phyloP scores from a whole-genome alignment of 2,888 invertebrate genomes.

The Nomada ruficornis region DNA sequence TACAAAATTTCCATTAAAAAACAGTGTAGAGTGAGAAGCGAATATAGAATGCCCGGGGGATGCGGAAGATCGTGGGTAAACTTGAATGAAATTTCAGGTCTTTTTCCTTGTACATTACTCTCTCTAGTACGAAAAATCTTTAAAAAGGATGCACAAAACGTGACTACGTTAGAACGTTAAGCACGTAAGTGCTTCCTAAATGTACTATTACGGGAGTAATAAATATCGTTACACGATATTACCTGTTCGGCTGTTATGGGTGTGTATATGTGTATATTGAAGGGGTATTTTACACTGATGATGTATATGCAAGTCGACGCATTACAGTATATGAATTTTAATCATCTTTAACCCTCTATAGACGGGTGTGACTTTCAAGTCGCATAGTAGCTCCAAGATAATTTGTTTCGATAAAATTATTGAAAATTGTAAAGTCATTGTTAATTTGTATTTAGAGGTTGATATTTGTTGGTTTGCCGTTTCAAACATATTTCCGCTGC shows the following conservation, averaged over 20 bases:
- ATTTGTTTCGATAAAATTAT: too few relatives aligned
- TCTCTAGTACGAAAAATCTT: not conserved
- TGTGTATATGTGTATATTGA: not conserved
- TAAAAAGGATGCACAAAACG: not conserved
- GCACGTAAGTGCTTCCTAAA: not conserved
- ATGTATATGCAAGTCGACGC: not conserved
- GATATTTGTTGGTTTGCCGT: too few relatives aligned
- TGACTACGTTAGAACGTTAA: not conserved
- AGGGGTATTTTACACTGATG: not conserved
- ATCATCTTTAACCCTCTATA: not conserved
- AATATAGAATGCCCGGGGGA: slow-evolving; percentile 4
- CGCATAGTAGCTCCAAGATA: too few relatives aligned
- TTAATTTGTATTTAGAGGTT: too few relatives aligned
- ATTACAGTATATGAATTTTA: slow-evolving; percentile 25
- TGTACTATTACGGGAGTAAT: slow-evolving; percentile 4
- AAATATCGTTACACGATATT: slow-evolving; percentile 5
- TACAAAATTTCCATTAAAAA: slow-evolving; percentile 41
- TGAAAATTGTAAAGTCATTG: too few relatives aligned
- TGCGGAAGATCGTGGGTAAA: not conserved
- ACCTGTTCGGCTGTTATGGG: not conserved
- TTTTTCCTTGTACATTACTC: not conserved
- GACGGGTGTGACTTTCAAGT: too few relatives aligned
- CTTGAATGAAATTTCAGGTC: not conserved
- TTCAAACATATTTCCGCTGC: too few relatives aligned
- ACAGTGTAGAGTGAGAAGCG: slow-evolving; percentile 6